phyloP scores from a whole-genome alignment of 2,888 invertebrate genomes.

The Luffia ferchaultella region DNA sequence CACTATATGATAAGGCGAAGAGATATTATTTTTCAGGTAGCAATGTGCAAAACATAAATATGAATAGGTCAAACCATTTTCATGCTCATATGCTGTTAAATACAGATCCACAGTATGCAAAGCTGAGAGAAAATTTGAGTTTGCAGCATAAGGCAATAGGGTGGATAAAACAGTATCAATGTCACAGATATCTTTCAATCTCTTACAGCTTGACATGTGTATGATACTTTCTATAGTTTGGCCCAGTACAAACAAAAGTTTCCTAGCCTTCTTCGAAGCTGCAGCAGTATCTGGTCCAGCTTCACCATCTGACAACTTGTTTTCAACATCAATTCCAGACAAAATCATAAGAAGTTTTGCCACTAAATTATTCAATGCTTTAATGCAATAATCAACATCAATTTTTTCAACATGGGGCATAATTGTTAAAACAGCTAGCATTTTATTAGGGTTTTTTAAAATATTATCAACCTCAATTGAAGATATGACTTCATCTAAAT shows the following conservation, averaged over 20 bases:
- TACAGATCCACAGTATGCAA: constrained; percentile 65
- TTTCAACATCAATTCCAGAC: constrained; percentile 35
- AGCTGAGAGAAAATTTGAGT: constrained; percentile 50
- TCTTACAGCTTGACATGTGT: constrained; percentile 60
- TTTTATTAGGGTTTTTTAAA: constrained; percentile 39
- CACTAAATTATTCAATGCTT: constrained; percentile 37
- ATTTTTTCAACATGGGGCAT: constrained; percentile 63
- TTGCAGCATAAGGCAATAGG: constrained; percentile 47
- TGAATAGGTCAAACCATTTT: constrained; percentile 44
- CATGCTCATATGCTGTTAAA: constrained; percentile 52
- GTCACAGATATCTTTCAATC: constrained; percentile 48
- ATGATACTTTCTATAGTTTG: constrained; percentile 66
- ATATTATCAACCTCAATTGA: constrained; percentile 35
- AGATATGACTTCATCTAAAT: constrained; percentile 35
- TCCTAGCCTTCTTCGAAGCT: constrained; percentile 38
- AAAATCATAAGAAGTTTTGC: constrained; percentile 30
- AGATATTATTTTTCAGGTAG: constrained; percentile 67
- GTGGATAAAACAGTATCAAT: constrained; percentile 43
- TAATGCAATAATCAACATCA: constrained; percentile 35
- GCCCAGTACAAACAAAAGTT: constrained; percentile 62
- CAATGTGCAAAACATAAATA: constrained; percentile 55
- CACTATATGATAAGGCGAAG: constrained; percentile 74
- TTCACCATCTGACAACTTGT: constrained; percentile 27
- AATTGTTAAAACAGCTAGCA: constrained; percentile 59
- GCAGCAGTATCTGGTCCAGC: constrained; percentile 35